Percentiles rank a stretch among this genome's conserved stretches.
phyloP scores from a whole-genome alignment of 2,113 vertebrate genomes.

The Macquaria ambigua region DNA sequence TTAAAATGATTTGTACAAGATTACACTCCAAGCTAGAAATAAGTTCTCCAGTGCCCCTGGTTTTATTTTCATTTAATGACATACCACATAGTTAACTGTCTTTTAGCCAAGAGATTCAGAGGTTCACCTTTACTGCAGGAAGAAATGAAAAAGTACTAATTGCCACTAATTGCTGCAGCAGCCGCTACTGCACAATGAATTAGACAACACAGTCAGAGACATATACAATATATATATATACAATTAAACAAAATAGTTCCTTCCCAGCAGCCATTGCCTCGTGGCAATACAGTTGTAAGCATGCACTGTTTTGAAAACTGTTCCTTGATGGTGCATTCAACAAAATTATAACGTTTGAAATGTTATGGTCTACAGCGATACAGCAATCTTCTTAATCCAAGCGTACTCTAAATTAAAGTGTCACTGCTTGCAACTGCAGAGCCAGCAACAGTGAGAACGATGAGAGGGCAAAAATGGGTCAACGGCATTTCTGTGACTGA shows the following conservation, averaged over 20 bases:
- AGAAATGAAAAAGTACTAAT: background rate
- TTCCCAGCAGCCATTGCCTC: background rate
- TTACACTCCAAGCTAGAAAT: background rate
- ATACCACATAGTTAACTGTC: background rate
- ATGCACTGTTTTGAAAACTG: too few relatives aligned
- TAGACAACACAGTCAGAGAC: background rate
- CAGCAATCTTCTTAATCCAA: background rate
- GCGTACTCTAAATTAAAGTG: background rate
- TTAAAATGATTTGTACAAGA: background rate
- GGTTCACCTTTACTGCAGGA: background rate
- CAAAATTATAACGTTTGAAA: background rate
- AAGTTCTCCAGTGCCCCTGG: too few relatives aligned
- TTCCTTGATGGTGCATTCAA: background rate
- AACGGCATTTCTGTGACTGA: background rate
- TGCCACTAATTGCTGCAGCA: background rate
- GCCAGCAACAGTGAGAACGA: background rate
- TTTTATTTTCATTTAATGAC: background rate
- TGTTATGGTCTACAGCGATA: too few relatives aligned
- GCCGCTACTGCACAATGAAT: background rate
- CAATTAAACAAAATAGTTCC: background rate
- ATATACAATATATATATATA: too few relatives aligned
- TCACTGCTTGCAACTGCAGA: too few relatives aligned
- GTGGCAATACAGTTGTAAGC: too few relatives aligned
- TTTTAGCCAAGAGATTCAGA: background rate
- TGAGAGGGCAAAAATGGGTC: background rate